Conservation (phyloP, 2,888 invertebrate genomes). For the Nemapogon koenigi region DNA sequence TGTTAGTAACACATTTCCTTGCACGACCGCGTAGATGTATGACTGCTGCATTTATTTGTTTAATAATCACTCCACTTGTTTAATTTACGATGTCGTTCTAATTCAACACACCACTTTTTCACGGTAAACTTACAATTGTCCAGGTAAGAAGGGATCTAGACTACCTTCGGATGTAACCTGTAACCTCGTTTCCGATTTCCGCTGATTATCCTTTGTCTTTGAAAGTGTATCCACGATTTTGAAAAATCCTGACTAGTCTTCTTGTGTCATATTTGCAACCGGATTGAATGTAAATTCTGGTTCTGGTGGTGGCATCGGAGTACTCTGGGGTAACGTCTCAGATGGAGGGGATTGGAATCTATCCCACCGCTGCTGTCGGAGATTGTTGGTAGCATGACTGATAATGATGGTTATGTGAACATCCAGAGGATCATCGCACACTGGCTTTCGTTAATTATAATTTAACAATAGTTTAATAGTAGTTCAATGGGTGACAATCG, state of each 20-base stretch:
- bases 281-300: background rate
- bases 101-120: constrained; percentile 17
- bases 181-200: background rate
- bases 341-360: background rate
- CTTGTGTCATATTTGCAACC: background rate
- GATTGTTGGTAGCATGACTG: no score
- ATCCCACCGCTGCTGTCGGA: no score
- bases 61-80: constrained; percentile 15
- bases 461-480: no score
- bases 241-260: background rate
- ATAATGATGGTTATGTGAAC: no score
- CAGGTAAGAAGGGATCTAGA: constrained; percentile 6
- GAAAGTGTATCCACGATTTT: background rate
- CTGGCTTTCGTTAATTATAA: no score
- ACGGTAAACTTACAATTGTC: constrained; percentile 15
- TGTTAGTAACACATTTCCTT: constrained; percentile 11
- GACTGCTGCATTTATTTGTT: constrained; percentile 12
- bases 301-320: background rate
- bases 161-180: background rate
- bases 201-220: background rate
- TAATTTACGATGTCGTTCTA: constrained; percentile 12
- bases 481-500: no score
- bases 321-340: background rate
- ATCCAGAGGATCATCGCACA: no score
- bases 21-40: constrained; percentile 13